These are phyloP conservation scores for Oenanthe oenanthe DNA, from an alignment of 2,113 vertebrate genomes.

Conservation along the genomic window DNA sequence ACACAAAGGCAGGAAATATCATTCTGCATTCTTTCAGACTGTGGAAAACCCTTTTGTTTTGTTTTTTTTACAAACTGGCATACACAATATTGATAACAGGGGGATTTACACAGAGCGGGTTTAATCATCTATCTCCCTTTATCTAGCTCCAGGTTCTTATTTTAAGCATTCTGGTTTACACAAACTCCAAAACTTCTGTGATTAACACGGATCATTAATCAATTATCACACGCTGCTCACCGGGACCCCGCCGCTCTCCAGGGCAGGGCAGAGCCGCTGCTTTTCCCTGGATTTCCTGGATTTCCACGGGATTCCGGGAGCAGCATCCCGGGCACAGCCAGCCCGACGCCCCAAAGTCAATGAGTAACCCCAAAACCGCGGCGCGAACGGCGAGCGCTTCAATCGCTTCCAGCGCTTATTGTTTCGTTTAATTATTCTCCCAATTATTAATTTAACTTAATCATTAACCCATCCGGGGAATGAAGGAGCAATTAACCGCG, in stretches of 20 bases:
- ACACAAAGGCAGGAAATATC: too few species aligned
- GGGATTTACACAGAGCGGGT: too few species aligned
- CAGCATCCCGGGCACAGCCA: neutral
- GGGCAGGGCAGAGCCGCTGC: fast-evolving
- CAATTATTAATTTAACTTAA: constrained; percentile 61
- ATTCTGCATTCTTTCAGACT: too few species aligned
- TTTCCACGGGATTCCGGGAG: neutral
- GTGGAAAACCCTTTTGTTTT: too few species aligned
- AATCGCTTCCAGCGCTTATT: neutral
- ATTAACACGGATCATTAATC: too few species aligned
- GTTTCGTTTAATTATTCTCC: constrained; percentile 55
- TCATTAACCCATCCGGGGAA: constrained; percentile 23
- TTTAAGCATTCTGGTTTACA: too few species aligned
- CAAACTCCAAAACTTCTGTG: too few species aligned
- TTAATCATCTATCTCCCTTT: too few species aligned
- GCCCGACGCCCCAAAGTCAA: neutral
- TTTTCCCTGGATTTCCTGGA: neutral
- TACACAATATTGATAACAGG: too few species aligned
- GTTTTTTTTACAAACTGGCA: too few species aligned
- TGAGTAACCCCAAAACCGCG: neutral
- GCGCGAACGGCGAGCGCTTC: neutral
- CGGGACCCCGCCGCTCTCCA: neutral
- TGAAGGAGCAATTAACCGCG: neutral
- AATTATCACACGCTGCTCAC: too few species aligned
- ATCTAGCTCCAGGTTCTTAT: too few species aligned